Percentiles rank a stretch among this genome's conserved stretches.
Conservation (phyloP, 1,140 invertebrate species). For the Brachionus plicatilis region DNA sequence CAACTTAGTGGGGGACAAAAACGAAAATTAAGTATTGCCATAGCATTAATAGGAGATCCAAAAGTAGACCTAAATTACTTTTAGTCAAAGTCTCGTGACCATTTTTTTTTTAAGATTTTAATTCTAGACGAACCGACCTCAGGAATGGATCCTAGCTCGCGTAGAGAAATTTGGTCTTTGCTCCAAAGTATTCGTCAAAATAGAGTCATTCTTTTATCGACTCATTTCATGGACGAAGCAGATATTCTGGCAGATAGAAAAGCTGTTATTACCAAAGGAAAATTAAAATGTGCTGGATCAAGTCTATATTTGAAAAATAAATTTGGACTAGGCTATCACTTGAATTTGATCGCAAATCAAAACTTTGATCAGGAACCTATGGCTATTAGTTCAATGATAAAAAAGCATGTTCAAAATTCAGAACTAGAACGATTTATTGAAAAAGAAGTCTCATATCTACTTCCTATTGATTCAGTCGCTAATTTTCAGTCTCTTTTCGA, state of each 20-base stretch:
- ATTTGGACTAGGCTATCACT: constrained; percentile 21
- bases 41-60: constrained; percentile 64
- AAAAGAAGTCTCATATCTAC: neutral
- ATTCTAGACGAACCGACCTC: constrained; percentile 71
- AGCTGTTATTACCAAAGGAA: constrained; percentile 65
- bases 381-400: neutral
- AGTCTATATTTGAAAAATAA: constrained; percentile 59
- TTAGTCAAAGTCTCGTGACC: too few relatives aligned
- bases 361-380: neutral
- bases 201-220: constrained; percentile 66
- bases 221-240: constrained; percentile 71
- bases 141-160: constrained; percentile 82
- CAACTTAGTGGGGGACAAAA: constrained; percentile 56
- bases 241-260: constrained; percentile 67
- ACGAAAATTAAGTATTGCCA: constrained; percentile 52
- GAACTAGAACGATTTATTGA: neutral
- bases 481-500: constrained; percentile 58
- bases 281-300: constrained; percentile 62
- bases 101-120: constrained; percentile 59
- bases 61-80: constrained; percentile 42
- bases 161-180: constrained; percentile 72
- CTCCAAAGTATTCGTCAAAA: constrained; percentile 56
- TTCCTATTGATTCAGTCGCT: neutral
- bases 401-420: neutral
- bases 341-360: neutral